A percentile compares a stretch with the other conserved stretches of the same genome.
phyloP scores from a whole-genome alignment of 92 coral and sea anemone genomes.

The Porites evermanni region DNA sequence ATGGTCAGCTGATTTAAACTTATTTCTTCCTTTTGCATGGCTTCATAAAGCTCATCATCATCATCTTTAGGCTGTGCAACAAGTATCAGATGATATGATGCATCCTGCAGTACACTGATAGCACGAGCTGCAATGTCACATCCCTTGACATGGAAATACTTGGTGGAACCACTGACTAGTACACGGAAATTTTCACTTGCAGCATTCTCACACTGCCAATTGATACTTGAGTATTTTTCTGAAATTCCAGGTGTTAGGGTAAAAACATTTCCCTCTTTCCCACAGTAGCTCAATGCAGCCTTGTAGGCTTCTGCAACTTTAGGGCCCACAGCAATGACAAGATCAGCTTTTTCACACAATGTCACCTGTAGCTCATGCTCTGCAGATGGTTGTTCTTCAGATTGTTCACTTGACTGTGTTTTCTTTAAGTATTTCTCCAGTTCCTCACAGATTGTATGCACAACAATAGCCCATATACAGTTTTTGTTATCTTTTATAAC shows the following conservation, averaged over 20 bases:
- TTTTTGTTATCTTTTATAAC: constrained; percentile 11
- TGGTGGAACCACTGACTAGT: constrained; percentile 30
- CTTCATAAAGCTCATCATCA: not conserved
- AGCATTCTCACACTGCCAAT: not conserved
- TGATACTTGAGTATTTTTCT: constrained; percentile 8
- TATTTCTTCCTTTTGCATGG: constrained; percentile 10
- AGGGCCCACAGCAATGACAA: constrained; percentile 43
- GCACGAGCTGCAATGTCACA: constrained; percentile 46
- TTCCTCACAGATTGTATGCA: constrained; percentile 37
- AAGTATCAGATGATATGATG: constrained; percentile 9
- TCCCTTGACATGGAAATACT: constrained; percentile 47
- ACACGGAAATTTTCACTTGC: constrained; percentile 12
- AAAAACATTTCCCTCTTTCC: constrained; percentile 17
- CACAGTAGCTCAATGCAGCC: constrained; percentile 1
- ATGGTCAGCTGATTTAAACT: not conserved
- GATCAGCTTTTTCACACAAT: constrained; percentile 35
- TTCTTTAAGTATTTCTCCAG: constrained; percentile 25
- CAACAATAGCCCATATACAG: constrained; percentile 41
- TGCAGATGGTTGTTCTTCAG: not conserved
- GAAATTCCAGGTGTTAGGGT: constrained; percentile 23
- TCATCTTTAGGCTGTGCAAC: constrained; percentile 21
- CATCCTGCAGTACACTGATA: constrained; percentile 2
- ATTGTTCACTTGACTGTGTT: not conserved
- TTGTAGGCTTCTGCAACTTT: constrained; percentile 39
- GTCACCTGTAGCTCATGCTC: constrained; percentile 28